Evolutionary conservation across 2,113 vertebrate species (phyloP).

Genomic region (Empidonax traillii): DNA sequence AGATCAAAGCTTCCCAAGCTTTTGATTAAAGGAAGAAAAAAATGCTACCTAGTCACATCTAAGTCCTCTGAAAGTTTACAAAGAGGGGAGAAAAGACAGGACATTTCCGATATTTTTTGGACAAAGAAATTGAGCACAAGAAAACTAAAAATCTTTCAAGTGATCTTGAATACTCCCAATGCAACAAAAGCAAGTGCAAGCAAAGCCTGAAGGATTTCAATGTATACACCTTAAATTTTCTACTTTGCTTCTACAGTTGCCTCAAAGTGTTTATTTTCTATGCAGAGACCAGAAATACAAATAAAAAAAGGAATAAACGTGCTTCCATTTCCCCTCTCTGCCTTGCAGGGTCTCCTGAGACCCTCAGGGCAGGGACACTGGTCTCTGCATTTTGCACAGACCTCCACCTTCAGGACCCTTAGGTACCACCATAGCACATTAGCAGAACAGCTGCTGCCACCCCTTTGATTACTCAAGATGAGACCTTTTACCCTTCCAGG

Average conservation of each 20-base stretch:
- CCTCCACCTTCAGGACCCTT: background rate
- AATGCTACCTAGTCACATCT: background rate
- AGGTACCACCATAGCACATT: background rate
- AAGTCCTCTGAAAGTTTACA: background rate
- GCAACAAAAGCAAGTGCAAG: background rate
- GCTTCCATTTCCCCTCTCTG: background rate
- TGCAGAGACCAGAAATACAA: background rate
- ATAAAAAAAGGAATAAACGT: background rate
- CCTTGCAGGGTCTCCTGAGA: background rate
- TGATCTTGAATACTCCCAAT: background rate
- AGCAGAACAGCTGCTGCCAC: background rate
- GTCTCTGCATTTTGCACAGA: background rate
- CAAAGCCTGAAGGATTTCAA: background rate
- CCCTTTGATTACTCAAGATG: rapidly evolving
- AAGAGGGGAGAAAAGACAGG: background rate
- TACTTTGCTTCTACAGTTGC: background rate
- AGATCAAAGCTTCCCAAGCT: background rate
- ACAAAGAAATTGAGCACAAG: background rate
- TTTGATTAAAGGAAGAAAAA: background rate
- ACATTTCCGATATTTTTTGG: background rate
- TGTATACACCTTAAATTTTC: background rate
- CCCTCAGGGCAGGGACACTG: background rate
- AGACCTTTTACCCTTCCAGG: background rate
- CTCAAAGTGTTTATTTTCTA: background rate
- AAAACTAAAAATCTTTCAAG: background rate